phyloP scores from a whole-genome alignment of 2,888 invertebrate species.

The Zootermopsis nevadensis region DNA sequence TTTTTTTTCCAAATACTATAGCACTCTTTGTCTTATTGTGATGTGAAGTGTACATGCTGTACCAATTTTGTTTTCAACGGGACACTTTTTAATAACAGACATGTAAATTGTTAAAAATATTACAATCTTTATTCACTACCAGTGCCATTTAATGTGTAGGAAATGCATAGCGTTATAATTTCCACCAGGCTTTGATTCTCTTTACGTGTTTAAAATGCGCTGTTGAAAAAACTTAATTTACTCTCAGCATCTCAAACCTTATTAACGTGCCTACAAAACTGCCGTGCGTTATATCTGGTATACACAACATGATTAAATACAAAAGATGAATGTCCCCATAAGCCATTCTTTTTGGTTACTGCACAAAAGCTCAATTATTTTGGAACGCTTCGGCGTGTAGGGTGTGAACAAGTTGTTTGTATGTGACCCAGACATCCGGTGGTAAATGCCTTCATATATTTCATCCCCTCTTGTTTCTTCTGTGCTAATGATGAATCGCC shows the following conservation, averaged over 20 bases:
- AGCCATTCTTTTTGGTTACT: neutral
- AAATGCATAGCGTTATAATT: too few relatives aligned
- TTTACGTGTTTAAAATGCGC: neutral
- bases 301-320: neutral
- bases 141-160: too few relatives aligned
- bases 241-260: neutral
- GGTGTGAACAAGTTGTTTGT: slow-evolving; percentile 14
- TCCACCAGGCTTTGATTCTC: too few relatives aligned
- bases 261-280: neutral
- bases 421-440: slow-evolving; percentile 33
- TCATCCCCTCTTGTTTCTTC: slow-evolving; percentile 25
- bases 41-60: too few relatives aligned
- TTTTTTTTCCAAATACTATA: too few relatives aligned
- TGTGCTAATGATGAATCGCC: slow-evolving; percentile 29
- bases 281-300: neutral
- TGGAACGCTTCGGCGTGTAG: neutral
- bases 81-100: too few relatives aligned
- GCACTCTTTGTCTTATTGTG: too few relatives aligned
- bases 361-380: slow-evolving; percentile 8
- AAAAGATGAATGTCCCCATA: neutral
- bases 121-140: too few relatives aligned
- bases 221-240: neutral
- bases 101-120: too few relatives aligned
- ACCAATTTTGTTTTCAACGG: too few relatives aligned
- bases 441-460: slow-evolving; percentile 31